A percentile compares a stretch with the other conserved stretches of the same genome.
phyloP scores from a whole-genome alignment of 2,888 invertebrate species.

The Synergus umbraculus region DNA sequence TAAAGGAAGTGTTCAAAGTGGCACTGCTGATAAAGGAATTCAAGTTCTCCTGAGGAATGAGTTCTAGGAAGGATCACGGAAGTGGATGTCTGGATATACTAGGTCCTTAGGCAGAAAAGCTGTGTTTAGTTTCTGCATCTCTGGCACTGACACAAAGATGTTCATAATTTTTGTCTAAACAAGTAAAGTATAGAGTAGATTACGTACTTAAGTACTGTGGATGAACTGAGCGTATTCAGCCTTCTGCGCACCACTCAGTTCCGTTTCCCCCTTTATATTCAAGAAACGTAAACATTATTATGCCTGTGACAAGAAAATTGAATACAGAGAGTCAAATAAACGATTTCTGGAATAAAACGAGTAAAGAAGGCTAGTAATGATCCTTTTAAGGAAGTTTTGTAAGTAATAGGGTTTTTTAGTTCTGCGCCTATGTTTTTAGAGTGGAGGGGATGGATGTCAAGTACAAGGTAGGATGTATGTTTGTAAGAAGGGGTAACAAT shows the following conservation, averaged over 20 bases:
- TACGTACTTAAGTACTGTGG: neutral
- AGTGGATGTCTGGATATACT: neutral
- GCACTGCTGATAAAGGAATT: slow-evolving; percentile 29
- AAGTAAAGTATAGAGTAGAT: neutral
- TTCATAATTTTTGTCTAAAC: neutral
- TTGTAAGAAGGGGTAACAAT: neutral
- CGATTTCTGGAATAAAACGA: neutral
- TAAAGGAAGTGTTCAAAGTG: slow-evolving; percentile 42
- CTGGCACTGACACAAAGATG: neutral
- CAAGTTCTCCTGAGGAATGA: neutral
- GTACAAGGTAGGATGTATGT: neutral
- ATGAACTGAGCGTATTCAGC: neutral
- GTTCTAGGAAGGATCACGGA: slow-evolving; percentile 1
- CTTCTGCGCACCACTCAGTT: neutral
- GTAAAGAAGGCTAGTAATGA: neutral
- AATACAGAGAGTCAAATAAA: neutral
- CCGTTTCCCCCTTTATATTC: neutral
- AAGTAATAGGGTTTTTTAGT: neutral
- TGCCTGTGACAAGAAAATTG: neutral
- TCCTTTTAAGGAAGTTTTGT: neutral
- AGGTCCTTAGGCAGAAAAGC: slow-evolving; percentile 8
- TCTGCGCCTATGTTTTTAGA: neutral
- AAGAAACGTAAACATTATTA: slow-evolving; percentile 2
- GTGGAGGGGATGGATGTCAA: neutral
- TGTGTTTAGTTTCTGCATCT: slow-evolving; percentile 9